Evolutionary conservation across 2,888 invertebrate species (phyloP), one percentile per base, ranked within the genome.

Genomic region (Trisateles emortualis): DNA sequence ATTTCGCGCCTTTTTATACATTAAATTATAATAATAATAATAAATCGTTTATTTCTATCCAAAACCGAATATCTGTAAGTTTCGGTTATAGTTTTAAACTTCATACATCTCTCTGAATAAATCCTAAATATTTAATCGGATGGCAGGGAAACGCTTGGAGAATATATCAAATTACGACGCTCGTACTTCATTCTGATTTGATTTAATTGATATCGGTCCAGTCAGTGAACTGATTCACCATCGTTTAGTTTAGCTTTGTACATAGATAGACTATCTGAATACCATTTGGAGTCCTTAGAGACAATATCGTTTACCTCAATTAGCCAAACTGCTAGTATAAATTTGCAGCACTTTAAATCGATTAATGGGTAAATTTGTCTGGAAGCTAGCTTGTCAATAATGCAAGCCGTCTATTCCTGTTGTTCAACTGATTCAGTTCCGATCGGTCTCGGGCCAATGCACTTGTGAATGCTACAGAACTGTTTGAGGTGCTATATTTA

Each of bases 341-440:
- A 35, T 42, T 17, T 32, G 24, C 11, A 26, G 33, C 51, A 51
- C 51, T 51, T 51, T 45, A 40, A 45, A 51, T 40, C 44, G 33
- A 45, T 45, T 39, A 44, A 30, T 14, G 11, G 43, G 26, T 10
- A 6, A 14, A 44, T 52, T 42, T 2, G 47, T 47, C 52, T 52
- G 47, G 30, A 22, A 36, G 33, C 35, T 19, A 3, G 9, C 38
- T 47, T 40, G 54, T 76, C 54, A 68, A 76, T 76, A 62, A 74
- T 70, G 62, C 64, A 77, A 51, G 13, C 30, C 45, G 46, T 65
- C 70, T 75, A 75, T 78, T 71, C 57, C 30, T 36, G 51, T 51
- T 46, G 38, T 52, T 52, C 26, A 35, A 26, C 35, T 26, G 40
- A 26, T 14, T 46, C 13, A 11, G 16, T 57, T 24, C 47, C 22